Percentiles rank a stretch among this genome's conserved stretches.
These are phyloP conservation scores for Carposina sasakii DNA, from an alignment of 1,140 invertebrate genomes.

Conservation along the genomic window DNA sequence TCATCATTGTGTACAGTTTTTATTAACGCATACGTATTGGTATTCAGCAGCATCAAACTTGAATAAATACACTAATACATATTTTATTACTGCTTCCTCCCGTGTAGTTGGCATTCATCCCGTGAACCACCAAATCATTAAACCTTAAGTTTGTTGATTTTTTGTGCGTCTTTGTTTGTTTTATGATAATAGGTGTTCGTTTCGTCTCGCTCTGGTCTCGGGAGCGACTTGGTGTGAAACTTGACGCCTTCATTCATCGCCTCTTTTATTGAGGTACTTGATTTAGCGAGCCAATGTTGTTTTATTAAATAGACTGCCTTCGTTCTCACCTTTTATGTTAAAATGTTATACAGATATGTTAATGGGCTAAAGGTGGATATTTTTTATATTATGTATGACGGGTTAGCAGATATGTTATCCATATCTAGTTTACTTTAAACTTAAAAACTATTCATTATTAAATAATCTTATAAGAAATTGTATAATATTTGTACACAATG, in stretches of 20 bases:
- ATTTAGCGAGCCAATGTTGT: constrained; percentile 56
- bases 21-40: no score
- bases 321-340: constrained; percentile 34
- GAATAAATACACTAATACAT: constrained; percentile 55
- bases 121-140: constrained; percentile 62
- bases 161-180: constrained; percentile 62
- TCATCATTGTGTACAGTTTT: no score
- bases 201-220: constrained; percentile 40
- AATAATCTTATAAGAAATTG: no score
- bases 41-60: no score
- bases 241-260: constrained; percentile 63
- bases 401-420: no score
- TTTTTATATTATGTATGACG: no score
- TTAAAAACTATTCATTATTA: no score
- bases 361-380: constrained; percentile 21
- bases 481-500: no score
- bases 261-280: constrained; percentile 57
- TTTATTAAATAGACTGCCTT: constrained; percentile 49
- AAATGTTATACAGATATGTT: constrained; percentile 27
- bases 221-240: constrained; percentile 63
- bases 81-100: constrained; percentile 62
- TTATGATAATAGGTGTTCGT: constrained; percentile 70
- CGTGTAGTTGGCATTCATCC: constrained; percentile 59
- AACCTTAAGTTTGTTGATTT: constrained; percentile 63
- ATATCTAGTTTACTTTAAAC: no score